Evolutionary conservation across 2,797 vertebrate genomes (phyloP).

Genomic region (Eulemur albifrons): DNA sequence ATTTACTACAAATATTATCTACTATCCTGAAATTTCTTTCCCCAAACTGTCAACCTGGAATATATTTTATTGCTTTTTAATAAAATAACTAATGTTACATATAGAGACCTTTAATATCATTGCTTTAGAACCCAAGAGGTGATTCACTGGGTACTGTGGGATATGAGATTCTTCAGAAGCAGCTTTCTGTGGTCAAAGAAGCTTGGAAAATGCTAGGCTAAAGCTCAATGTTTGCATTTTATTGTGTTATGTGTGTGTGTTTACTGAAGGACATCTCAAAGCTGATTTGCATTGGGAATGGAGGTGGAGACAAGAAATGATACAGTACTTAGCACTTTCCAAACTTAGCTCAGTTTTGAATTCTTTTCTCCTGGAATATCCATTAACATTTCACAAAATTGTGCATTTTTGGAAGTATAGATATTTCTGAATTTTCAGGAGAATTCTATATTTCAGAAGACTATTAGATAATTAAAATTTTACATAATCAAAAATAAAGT

Average conservation of each 20-base stretch:
- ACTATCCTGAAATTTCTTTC: neutral
- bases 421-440: neutral
- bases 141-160: neutral
- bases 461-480: neutral
- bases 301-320: neutral
- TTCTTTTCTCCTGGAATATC: neutral
- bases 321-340: neutral
- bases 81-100: neutral
- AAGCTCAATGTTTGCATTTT: neutral
- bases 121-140: neutral
- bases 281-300: neutral
- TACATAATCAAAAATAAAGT: neutral
- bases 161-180: neutral
- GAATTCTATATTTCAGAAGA: conserved; percentile 8
- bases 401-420: neutral
- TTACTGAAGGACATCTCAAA: neutral
- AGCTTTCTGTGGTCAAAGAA: neutral
- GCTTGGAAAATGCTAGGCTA: neutral
- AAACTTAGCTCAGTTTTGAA: neutral
- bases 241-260: neutral
- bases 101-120: neutral
- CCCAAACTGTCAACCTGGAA: neutral
- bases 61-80: conserved; percentile 11
- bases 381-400: neutral
- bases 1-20: neutral